A percentile compares a stretch with the other conserved stretches of the same genome.
Evolutionary conservation across 2,113 vertebrate species (phyloP).

Genomic region (Halichoerus grypus): DNA sequence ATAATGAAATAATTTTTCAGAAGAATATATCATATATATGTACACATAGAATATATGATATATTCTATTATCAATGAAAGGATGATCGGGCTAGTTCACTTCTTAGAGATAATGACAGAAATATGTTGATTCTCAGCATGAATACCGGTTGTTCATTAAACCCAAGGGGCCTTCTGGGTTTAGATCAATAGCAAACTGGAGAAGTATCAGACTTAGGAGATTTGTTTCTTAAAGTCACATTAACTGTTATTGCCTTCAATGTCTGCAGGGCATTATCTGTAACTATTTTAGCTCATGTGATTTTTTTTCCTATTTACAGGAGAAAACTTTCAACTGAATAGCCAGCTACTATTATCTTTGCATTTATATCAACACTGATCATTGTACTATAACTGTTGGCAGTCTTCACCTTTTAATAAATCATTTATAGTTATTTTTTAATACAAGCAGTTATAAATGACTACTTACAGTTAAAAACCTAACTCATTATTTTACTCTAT

Average conservation of each 20-base stretch:
- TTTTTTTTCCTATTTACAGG: not conserved
- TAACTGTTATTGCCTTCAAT: not conserved
- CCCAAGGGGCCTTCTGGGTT: not conserved
- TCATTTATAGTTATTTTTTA: not conserved
- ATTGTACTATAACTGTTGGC: not conserved
- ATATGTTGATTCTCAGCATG: not conserved
- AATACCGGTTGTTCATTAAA: not conserved
- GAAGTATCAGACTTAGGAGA: not conserved
- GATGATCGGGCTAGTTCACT: not conserved
- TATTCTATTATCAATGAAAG: not conserved
- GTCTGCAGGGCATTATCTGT: not conserved
- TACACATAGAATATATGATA: not conserved
- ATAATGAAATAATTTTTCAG: not conserved
- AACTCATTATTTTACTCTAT: not conserved
- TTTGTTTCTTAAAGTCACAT: constrained; percentile 42
- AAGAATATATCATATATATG: not conserved
- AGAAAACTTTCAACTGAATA: not conserved
- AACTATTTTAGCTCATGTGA: not conserved
- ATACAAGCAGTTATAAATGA: not conserved
- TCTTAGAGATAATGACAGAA: not conserved
- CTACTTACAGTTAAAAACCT: not conserved
- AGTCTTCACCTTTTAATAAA: not conserved
- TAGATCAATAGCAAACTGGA: constrained; percentile 24
- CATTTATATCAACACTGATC: not conserved
- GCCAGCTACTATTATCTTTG: not conserved